phyloP scores from a whole-genome alignment of 2,888 invertebrate genomes.

The Phaonia tiefii region DNA sequence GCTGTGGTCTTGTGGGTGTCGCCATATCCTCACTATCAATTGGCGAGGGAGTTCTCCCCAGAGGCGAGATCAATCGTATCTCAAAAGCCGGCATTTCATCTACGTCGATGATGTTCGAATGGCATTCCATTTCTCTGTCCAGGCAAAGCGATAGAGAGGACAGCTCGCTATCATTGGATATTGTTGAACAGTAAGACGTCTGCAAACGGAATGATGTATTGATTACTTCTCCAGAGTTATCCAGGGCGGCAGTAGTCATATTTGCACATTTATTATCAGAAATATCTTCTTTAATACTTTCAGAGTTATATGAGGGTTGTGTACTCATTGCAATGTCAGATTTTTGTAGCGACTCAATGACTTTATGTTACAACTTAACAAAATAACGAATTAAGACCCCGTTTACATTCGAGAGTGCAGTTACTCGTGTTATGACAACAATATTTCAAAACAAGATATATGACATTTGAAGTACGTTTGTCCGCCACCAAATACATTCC shows the following conservation, averaged over 20 bases:
- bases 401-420: not conserved
- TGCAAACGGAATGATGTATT: slow-evolving; percentile 71
- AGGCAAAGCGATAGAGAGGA: slow-evolving; percentile 74
- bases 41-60: slow-evolving; percentile 78
- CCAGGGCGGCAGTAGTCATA: not conserved
- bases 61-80: slow-evolving; percentile 77
- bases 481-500: slow-evolving; percentile 29
- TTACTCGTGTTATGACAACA: slow-evolving; percentile 32
- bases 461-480: not conserved
- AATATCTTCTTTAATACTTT: slow-evolving; percentile 29
- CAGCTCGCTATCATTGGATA: slow-evolving; percentile 77
- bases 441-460: slow-evolving; percentile 40
- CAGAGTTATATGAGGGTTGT: slow-evolving; percentile 14
- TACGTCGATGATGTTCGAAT: slow-evolving; percentile 66
- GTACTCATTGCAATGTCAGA: not conserved
- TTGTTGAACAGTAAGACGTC: slow-evolving; percentile 73
- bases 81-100: slow-evolving; percentile 79
- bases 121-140: slow-evolving; percentile 72
- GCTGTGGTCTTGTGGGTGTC: slow-evolving; percentile 64
- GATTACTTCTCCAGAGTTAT: slow-evolving; percentile 23
- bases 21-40: slow-evolving; percentile 72
- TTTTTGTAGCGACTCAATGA: not conserved
- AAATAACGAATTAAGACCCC: no score
- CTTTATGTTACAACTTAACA: not conserved
- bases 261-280: not conserved